Evolutionary conservation across 2,888 invertebrate genomes (phyloP), one percentile per base, ranked within the genome.

Genomic region (Esperia sulphurella): DNA sequence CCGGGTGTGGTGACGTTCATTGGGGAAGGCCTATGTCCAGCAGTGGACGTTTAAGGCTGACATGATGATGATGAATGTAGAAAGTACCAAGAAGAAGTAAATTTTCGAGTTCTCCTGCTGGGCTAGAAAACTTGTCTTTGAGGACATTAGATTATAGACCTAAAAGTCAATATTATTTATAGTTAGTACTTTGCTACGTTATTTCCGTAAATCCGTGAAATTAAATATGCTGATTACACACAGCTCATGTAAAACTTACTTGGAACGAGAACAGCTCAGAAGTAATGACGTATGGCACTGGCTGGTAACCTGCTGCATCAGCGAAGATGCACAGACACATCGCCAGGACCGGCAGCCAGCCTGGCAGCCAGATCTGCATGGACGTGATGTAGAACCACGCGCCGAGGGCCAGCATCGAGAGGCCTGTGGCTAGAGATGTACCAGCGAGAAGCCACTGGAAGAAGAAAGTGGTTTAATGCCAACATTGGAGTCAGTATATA

Each of bases 241-340:
- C 2, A 3, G 21, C 21, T 21, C 3, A 21, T 21, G 21, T 7
- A 31, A 31, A 8, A 53, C 67, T 74, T 54, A 89, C 89, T 65
- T 87, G 86, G 51, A 88, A 89, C 0, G 77, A 71, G 56, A 88
- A 88, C 48, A 89, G 70, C 58, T 89, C 89, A 0, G 87, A 86
- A 6, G 85, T 87, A 13, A 89, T 88, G 45, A 89, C 87, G 45
- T 88, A 89, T 0, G 89, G 88, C 14, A 88, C 86, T 0, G 89
- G 88, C 49, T 87, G 87, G 58, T 83, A 87, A 2, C 88, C 88
- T 1, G 89, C 86, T 0, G 88, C 89, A 37, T 83, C 82, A 0
- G 84, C 70, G 61, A 89, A 88, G 61, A 89, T 88, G 58, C 88
- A 87, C 1, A 85, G 54, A 39, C 88, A 88, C 88, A 88, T 86